Conservation (phyloP, 2,888 invertebrate species). For the Lasioglossum oenotherae region DNA sequence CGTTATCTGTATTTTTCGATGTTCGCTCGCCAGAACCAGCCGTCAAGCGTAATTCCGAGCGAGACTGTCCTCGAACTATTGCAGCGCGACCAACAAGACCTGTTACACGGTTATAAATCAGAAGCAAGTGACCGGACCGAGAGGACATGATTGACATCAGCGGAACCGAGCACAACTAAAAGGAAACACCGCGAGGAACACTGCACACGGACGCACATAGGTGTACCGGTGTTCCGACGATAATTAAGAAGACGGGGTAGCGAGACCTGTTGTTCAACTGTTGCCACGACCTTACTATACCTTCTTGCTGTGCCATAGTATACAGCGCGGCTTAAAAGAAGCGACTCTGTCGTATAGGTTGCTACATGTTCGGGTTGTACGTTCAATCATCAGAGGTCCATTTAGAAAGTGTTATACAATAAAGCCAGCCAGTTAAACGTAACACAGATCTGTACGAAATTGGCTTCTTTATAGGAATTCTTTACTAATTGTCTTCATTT, state of each 20-base stretch:
- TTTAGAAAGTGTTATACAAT: too few species aligned
- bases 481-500: not conserved
- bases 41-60: slow-evolving; percentile 14
- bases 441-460: too few species aligned
- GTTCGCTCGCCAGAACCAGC: slow-evolving; percentile 17
- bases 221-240: slow-evolving; percentile 3
- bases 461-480: not conserved
- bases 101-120: slow-evolving; percentile 31
- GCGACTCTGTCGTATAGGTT: not conserved
- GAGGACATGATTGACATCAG: slow-evolving; percentile 24
- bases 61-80: slow-evolving; percentile 10
- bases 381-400: not conserved
- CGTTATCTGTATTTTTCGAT: slow-evolving; percentile 4
- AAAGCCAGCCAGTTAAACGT: too few species aligned
- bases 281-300: not conserved
- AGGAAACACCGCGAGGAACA: slow-evolving; percentile 13
- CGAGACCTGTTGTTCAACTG: slow-evolving; percentile 4
- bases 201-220: not conserved
- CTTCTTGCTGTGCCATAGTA: not conserved
- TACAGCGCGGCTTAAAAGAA: not conserved
- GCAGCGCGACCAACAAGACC: slow-evolving; percentile 29
- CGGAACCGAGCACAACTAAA: not conserved
- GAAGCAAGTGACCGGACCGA: slow-evolving; percentile 7
- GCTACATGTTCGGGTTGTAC: not conserved
- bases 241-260: not conserved